Evolutionary conservation across 2,888 invertebrate genomes (phyloP).

Genomic region (Zygothrica quintamaculata): DNA sequence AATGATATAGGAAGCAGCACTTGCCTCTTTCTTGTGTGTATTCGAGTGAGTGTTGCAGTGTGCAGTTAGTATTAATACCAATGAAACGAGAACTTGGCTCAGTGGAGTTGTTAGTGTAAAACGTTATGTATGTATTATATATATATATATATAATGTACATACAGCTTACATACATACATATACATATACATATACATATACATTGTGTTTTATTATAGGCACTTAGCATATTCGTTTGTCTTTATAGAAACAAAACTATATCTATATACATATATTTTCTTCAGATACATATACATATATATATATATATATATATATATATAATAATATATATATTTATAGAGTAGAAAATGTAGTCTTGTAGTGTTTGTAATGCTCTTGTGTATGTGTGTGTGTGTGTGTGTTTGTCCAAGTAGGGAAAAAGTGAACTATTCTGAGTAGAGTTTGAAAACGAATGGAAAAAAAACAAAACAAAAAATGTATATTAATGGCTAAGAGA

Average conservation of each 20-base stretch:
- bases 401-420: too few species aligned
- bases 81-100: slow-evolving; percentile 43
- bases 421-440: too few species aligned
- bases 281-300: slow-evolving; percentile 37
- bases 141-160: slow-evolving; percentile 22
- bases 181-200: neutral
- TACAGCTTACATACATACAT: too few species aligned
- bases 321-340: slow-evolving; percentile 18
- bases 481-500: too few species aligned
- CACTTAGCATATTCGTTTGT: slow-evolving; percentile 78
- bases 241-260: slow-evolving; percentile 69
- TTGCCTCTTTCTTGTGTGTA: neutral
- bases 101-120: slow-evolving; percentile 37
- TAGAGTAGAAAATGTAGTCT: neutral
- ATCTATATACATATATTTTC: too few species aligned
- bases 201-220: slow-evolving; percentile 56
- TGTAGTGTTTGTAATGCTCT: neutral
- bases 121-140: slow-evolving; percentile 13
- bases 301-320: slow-evolving; percentile 26
- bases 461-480: too few species aligned
- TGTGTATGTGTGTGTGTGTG: too few species aligned
- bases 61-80: slow-evolving; percentile 30
- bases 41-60: neutral
- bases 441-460: too few species aligned
- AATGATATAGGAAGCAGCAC: slow-evolving; percentile 30